A percentile compares a stretch with the other conserved stretches of the same genome.
phyloP scores from a whole-genome alignment of 2,113 vertebrate species.

The Cettia cetti region DNA sequence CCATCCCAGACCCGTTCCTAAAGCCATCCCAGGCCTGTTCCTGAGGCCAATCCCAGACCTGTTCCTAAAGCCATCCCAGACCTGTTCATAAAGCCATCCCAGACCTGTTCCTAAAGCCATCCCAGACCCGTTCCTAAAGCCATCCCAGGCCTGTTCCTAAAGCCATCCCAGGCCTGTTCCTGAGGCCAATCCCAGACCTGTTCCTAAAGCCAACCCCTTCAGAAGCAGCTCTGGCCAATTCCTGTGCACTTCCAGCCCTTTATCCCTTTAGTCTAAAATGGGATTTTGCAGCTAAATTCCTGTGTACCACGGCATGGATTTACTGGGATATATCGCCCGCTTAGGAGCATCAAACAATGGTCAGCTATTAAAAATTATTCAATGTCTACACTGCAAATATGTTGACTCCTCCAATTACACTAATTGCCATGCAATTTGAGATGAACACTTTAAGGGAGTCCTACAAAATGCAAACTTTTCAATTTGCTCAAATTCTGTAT shows the following conservation, averaged over 20 bases:
- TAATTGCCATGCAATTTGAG: not conserved
- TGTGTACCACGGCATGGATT: accelerated
- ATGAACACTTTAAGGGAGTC: not conserved
- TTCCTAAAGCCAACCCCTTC: not conserved
- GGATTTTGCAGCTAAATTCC: not conserved
- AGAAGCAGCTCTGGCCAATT: accelerated
- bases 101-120: not conserved
- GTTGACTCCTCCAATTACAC: not conserved
- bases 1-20: accelerated
- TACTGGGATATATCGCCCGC: accelerated
- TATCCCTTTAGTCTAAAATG: not conserved
- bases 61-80: no score
- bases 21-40: not conserved
- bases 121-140: no score
- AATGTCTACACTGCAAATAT: not conserved
- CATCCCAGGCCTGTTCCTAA: not conserved
- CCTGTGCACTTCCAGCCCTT: not conserved
- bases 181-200: accelerated
- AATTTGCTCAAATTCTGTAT: not conserved
- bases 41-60: no score
- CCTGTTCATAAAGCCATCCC: not conserved
- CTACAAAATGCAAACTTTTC: not conserved
- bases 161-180: not conserved
- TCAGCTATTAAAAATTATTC: not conserved
- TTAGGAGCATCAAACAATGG: not conserved